Evolutionary conservation across 2,113 vertebrate species (phyloP).

Genomic region (Varanus komodoensis): DNA sequence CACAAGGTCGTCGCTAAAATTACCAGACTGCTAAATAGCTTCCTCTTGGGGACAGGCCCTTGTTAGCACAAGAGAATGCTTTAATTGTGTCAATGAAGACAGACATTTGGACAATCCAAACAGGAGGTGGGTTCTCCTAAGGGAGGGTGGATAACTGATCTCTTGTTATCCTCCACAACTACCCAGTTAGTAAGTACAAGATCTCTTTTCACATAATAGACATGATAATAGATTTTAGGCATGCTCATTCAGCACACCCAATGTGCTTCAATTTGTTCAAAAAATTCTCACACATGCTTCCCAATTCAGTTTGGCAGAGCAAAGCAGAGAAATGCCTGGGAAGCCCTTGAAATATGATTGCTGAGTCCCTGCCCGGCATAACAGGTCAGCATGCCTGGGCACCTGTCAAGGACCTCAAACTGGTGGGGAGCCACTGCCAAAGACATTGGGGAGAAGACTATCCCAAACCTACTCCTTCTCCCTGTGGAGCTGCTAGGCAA

Average conservation of each 20-base stretch:
- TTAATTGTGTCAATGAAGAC: not conserved
- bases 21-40: slow-evolving; percentile 70
- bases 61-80: slow-evolving; percentile 37
- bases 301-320: not conserved
- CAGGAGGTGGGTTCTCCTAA: not conserved
- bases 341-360: not conserved
- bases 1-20: slow-evolving; percentile 73
- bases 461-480: too few relatives aligned
- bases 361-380: not conserved
- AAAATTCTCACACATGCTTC: not conserved
- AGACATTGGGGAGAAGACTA: not conserved
- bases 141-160: not conserved
- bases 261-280: not conserved
- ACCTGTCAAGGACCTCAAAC: not conserved
- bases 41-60: slow-evolving; percentile 55
- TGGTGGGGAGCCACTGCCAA: not conserved
- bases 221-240: not conserved
- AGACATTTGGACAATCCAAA: slow-evolving; percentile 30
- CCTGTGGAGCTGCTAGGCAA: not conserved
- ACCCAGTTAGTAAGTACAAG: not conserved
- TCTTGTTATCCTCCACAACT: not conserved
- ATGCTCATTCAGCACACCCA: too few relatives aligned
- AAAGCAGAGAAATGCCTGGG: not conserved
- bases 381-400: not conserved
- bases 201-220: not conserved